phyloP scores from a whole-genome alignment of 2,888 invertebrate species.

The Notodonta ziczac region DNA sequence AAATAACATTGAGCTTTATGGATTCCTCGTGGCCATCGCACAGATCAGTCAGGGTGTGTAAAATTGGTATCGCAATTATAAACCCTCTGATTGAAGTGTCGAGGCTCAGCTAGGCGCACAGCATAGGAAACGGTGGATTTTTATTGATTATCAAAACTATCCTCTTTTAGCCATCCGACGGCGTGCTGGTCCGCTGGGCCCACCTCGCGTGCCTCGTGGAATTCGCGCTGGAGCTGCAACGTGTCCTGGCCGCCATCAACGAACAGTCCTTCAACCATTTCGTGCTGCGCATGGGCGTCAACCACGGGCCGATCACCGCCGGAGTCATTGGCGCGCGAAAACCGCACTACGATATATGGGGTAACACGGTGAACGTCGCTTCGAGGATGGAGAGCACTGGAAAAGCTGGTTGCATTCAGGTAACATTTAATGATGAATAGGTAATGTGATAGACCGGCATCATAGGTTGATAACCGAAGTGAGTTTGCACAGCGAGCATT shows the following conservation, averaged over 20 bases:
- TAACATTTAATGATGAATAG: slow-evolving; percentile 52
- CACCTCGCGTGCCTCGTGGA: slow-evolving; percentile 94
- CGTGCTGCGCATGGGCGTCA: slow-evolving; percentile 96
- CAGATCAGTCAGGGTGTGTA: too few species aligned
- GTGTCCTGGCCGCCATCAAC: slow-evolving; percentile 95
- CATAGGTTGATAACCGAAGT: too few species aligned
- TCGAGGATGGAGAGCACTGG: slow-evolving; percentile 99
- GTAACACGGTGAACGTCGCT: slow-evolving; percentile 98
- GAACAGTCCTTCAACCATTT: slow-evolving; percentile 98
- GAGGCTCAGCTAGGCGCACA: too few species aligned
- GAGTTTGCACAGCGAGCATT: too few species aligned
- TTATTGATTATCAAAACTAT: too few species aligned
- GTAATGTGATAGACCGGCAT: too few species aligned
- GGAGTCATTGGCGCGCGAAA: slow-evolving; percentile 98
- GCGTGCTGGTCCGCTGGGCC: slow-evolving; percentile 90
- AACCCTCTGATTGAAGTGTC: too few species aligned
- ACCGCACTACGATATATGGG: slow-evolving; percentile 98
- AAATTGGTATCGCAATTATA: too few species aligned
- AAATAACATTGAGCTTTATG: too few species aligned
- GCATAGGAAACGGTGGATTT: too few species aligned
- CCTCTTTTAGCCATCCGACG: slow-evolving; percentile 86
- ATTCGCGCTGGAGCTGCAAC: slow-evolving; percentile 95
- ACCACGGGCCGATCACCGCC: slow-evolving; percentile 97
- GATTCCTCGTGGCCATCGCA: too few species aligned
- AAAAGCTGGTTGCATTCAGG: slow-evolving; percentile 97